Percentiles rank a stretch among this genome's conserved stretches.
Evolutionary conservation across 2,113 vertebrate species (phyloP).

Genomic region (Myrmecophaga tridactyla): DNA sequence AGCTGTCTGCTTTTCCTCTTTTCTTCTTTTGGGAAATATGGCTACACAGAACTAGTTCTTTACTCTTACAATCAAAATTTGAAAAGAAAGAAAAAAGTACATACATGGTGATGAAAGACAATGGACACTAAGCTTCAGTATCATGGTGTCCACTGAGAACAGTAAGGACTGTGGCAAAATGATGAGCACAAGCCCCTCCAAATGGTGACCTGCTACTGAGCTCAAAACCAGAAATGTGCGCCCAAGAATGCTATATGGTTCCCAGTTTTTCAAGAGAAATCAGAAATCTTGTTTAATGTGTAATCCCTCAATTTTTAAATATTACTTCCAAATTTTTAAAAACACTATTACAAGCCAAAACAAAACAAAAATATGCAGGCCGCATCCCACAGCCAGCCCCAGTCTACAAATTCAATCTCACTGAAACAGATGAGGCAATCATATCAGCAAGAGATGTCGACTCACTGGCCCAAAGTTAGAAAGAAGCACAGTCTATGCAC

Average conservation of each 20-base stretch:
- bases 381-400: neutral
- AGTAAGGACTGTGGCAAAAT: neutral
- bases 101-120: neutral
- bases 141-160: neutral
- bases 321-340: neutral
- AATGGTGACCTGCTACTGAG: neutral
- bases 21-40: neutral
- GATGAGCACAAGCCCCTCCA: neutral
- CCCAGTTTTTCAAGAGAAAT: neutral
- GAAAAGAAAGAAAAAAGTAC: neutral
- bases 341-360: neutral
- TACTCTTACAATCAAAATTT: neutral
- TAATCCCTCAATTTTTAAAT: constrained; percentile 26
- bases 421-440: neutral
- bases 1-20: neutral
- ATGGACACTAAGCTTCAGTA: neutral
- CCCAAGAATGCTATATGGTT: neutral
- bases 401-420: neutral
- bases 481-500: neutral
- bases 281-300: neutral
- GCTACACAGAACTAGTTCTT: neutral
- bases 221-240: neutral
- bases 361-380: neutral
- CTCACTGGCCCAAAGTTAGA: neutral
- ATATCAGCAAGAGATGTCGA: neutral